Evolutionary conservation across 2,888 invertebrate species (phyloP).

Genomic region (Tyria jacobaeae): DNA sequence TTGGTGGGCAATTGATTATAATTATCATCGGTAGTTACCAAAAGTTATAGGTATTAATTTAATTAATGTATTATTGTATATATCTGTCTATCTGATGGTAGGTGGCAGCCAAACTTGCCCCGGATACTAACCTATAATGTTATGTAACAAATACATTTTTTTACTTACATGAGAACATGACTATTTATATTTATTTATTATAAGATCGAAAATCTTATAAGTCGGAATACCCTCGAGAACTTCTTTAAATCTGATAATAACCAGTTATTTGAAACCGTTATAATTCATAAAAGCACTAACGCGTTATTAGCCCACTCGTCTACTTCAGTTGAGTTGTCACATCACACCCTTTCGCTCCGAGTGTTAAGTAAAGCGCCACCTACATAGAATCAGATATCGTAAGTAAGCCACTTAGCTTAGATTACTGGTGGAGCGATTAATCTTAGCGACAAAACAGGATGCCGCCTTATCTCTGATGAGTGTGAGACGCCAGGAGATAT

Average conservation of each 20-base stretch:
- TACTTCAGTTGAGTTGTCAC: slow-evolving; percentile 38
- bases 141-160: too few species aligned
- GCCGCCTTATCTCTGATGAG: slow-evolving; percentile 45
- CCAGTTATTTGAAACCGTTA: slow-evolving; percentile 18
- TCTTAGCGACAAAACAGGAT: slow-evolving; percentile 60
- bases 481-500: slow-evolving; percentile 40
- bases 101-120: too few species aligned
- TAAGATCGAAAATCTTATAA: neutral
- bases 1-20: too few species aligned
- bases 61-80: too few species aligned
- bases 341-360: slow-evolving; percentile 7
- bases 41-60: too few species aligned
- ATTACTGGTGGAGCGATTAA: slow-evolving; percentile 51
- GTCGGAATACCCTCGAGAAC: neutral
- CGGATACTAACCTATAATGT: too few species aligned
- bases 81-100: too few species aligned
- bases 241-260: neutral
- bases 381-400: slow-evolving; percentile 60
- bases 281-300: slow-evolving; percentile 25
- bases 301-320: slow-evolving; percentile 24
- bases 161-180: too few species aligned
- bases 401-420: slow-evolving; percentile 50
- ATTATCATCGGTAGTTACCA: too few species aligned
- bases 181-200: neutral
- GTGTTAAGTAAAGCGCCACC: slow-evolving; percentile 50